Evolutionary conservation across 2,888 invertebrate species (phyloP), one percentile per base, ranked within the genome.

Genomic region (Lasioglossum figueresi): DNA sequence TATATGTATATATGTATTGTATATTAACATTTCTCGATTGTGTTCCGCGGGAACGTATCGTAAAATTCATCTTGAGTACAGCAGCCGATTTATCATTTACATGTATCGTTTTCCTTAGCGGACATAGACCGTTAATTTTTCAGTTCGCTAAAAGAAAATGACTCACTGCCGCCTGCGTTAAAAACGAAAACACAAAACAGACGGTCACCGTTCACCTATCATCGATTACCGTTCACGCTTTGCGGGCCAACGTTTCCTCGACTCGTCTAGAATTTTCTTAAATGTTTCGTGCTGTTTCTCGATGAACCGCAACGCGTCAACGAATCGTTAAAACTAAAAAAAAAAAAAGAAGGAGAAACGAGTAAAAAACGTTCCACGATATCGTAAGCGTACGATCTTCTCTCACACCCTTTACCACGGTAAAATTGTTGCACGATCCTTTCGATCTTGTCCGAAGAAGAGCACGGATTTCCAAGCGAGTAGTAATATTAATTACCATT

Each of bases 11-110:
- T 52, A n/a, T 52, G 10, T 52, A 48, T 48, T 2, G 52, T 10
- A 94, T 94, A 94, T 94, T 93, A 94, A 70, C 68, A 94, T 94
- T 94, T 93, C 92, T 68, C 93, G 93, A 93, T 93, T 91, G 92
- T 91, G 92, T 93, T 93, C 92, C 92, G 91, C 89, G 91, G 90
- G 93, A 93, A 37, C 68, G 34, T 93, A 93, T 91, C 91, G 89
- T 91, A 92, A 92, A 68, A 37, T 68, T 92, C 91, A 88, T 90
- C 90, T 93, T 93, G 92, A 94, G 93, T 94, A 94, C 93, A 94
- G 92, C 91, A 93, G 93, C 93, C 92, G 93, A 94, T 91, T 74
- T 76, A 72, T 79, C 78, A 19, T 76, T 84, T 91, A 68, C 91
- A 68, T 37, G 37, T 34, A 89, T 88, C 86, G 74, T 43, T 73